Evolutionary conservation across 2,888 invertebrate species (phyloP).

Genomic region (Coremacera marginata): DNA sequence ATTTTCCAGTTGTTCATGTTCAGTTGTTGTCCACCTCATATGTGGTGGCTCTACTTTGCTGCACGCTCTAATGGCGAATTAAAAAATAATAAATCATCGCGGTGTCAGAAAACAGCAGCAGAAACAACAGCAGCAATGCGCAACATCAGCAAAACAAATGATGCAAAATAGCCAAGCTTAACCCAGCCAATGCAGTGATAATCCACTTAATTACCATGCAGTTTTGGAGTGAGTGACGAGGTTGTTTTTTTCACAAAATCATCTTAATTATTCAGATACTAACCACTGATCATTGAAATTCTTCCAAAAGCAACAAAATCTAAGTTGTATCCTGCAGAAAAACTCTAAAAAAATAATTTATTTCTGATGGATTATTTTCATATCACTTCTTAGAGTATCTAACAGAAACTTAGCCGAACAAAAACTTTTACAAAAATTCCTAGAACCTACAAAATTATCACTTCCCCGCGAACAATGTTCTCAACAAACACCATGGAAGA

Average conservation of each 20-base stretch:
- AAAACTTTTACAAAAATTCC: not conserved
- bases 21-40: slow-evolving; percentile 8
- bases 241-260: too few species aligned
- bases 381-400: not conserved
- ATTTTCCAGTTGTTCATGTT: slow-evolving; percentile 25
- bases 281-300: too few species aligned
- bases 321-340: too few species aligned
- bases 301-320: too few species aligned
- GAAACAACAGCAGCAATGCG: not conserved
- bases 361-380: not conserved
- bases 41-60: not conserved
- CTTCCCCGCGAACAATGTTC: not conserved
- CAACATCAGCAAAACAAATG: slow-evolving; percentile 10
- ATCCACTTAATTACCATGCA: too few species aligned
- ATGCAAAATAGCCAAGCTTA: not conserved
- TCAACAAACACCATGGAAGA: not conserved
- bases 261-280: too few species aligned
- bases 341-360: too few species aligned
- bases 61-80: slow-evolving; percentile 49
- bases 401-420: too few species aligned
- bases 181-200: too few species aligned
- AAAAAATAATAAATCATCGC: slow-evolving; percentile 52
- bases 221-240: not conserved
- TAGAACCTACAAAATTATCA: not conserved
- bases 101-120: slow-evolving; percentile 26